Evolutionary conservation across 1,140 invertebrate species (phyloP).

Genomic region (Neelides sp.): DNA sequence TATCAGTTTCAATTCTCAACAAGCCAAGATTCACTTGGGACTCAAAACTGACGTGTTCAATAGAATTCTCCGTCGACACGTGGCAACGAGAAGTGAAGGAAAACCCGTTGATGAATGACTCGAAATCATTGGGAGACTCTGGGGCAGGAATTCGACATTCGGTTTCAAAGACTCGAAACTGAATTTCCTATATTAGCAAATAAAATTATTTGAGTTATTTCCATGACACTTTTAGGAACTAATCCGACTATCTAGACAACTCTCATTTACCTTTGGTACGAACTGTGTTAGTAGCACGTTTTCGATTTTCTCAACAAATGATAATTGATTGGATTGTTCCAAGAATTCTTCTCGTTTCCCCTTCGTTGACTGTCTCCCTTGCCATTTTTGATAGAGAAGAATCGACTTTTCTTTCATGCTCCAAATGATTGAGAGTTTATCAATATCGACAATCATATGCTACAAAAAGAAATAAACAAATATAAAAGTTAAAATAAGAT

Average conservation of each 20-base stretch:
- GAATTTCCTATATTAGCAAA: conserved; percentile 19
- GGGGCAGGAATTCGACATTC: conserved; percentile 26
- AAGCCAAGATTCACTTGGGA: conserved; percentile 28
- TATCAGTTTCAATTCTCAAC: conserved; percentile 29
- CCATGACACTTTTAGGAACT: not conserved
- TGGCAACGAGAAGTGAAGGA: conserved; percentile 27
- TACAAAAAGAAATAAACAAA: conserved; percentile 7
- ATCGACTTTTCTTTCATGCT: conserved; percentile 24
- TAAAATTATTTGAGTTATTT: not conserved
- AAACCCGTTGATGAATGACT: conserved; percentile 25
- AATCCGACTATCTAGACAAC: too few relatives aligned
- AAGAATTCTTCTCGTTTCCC: too few relatives aligned
- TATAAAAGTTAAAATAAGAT: too few relatives aligned
- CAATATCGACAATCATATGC: conserved; percentile 28
- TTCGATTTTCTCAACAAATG: conserved; percentile 16
- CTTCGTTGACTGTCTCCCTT: not conserved
- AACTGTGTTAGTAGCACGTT: conserved; percentile 24
- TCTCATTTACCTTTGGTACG: conserved; percentile 26
- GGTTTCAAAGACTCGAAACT: conserved; percentile 30
- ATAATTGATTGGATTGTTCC: not conserved
- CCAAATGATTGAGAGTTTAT: conserved; percentile 23
- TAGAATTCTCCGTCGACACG: conserved; percentile 8
- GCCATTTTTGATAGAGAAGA: not conserved
- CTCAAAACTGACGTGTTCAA: conserved; percentile 23
- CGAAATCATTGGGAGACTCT: conserved; percentile 17